Percentiles rank a stretch among this genome's conserved stretches.
Evolutionary conservation across 2,113 vertebrate species (phyloP).

Genomic region (Neoarius graeffei): DNA sequence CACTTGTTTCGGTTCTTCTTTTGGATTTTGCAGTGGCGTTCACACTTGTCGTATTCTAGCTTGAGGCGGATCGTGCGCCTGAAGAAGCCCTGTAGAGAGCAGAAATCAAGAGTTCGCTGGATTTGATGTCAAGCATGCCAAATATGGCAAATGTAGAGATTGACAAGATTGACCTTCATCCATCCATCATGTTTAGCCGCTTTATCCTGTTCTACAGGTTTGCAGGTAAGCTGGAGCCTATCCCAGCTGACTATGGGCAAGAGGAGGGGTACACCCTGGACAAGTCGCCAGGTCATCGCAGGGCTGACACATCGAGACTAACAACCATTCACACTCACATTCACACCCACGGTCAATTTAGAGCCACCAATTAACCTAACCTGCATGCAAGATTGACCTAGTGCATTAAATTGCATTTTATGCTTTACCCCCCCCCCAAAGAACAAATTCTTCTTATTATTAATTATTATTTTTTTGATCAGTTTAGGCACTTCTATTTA

Average conservation of each 20-base stretch:
- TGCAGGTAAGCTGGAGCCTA: no score
- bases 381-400: no score
- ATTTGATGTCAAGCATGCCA: not conserved
- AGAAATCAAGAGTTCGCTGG: not conserved
- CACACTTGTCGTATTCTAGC: conserved; percentile 89
- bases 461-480: not conserved
- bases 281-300: no score
- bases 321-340: no score
- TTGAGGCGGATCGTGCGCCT: conserved; percentile 92
- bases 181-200: no score
- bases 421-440: not conserved
- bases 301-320: no score
- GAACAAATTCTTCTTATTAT: not conserved
- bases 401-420: not conserved
- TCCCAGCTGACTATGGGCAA: no score
- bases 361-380: no score
- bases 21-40: conserved; percentile 94
- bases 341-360: no score
- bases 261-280: no score
- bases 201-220: no score
- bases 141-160: not conserved
- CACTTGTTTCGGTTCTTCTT: conserved; percentile 99
- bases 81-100: conserved; percentile 84
- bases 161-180: not conserved
- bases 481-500: not conserved